Conservation (phyloP, 2,888 invertebrate species). For the Schizaphis graminum region DNA sequence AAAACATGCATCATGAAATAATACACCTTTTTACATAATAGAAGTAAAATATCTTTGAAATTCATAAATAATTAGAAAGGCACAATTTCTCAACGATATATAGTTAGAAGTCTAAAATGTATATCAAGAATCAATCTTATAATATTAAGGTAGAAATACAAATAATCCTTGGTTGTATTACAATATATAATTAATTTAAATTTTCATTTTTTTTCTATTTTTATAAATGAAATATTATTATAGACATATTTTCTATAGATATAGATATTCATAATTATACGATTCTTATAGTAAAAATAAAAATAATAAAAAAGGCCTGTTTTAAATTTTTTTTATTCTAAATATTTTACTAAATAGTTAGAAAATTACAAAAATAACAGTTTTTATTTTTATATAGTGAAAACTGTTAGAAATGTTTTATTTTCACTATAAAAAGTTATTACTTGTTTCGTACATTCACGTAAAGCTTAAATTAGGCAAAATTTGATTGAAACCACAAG, state of each 20-base stretch:
- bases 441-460: neutral
- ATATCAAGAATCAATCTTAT: no score
- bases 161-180: no score
- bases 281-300: neutral
- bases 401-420: neutral
- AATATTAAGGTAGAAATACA: no score
- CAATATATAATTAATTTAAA: no score
- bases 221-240: neutral
- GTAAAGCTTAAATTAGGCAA: neutral
- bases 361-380: neutral
- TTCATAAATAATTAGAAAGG: neutral
- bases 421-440: slow-evolving; percentile 14
- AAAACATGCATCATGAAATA: neutral
- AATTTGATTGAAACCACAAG: neutral
- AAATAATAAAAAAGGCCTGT: neutral
- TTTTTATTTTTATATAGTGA: neutral
- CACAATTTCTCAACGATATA: neutral
- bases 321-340: neutral
- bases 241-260: neutral
- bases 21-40: neutral
- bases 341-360: neutral
- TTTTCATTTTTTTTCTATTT: neutral
- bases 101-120: no score
- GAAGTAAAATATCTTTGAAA: neutral
- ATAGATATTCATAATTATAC: neutral